Percentiles rank a stretch among this genome's conserved stretches.
phyloP scores from a whole-genome alignment of 2,797 vertebrate genomes.

The Sarcophilus harrisii region DNA sequence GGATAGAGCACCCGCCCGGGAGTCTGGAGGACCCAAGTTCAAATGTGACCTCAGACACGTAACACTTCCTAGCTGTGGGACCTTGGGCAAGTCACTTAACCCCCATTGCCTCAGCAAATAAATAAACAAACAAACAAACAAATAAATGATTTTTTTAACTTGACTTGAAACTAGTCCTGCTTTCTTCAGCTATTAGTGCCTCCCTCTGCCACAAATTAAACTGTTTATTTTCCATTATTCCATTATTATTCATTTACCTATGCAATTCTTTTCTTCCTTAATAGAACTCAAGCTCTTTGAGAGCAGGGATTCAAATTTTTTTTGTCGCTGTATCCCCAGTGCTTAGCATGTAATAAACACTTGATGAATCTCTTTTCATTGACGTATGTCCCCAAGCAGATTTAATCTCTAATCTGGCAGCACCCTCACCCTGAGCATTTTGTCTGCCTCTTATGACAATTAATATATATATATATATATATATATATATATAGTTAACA shows the following conservation, averaged over 20 bases:
- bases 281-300: background rate
- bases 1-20: too few relatives aligned
- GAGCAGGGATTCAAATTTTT: background rate
- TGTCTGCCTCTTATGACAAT: background rate
- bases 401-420: background rate
- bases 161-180: too few relatives aligned
- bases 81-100: too few relatives aligned
- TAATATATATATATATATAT: too few relatives aligned
- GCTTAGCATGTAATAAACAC: background rate
- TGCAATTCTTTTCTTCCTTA: background rate
- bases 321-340: background rate
- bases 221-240: background rate
- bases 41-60: too few relatives aligned
- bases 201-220: background rate
- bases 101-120: too few relatives aligned
- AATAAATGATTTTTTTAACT: too few relatives aligned
- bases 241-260: background rate
- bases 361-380: background rate
- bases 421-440: background rate
- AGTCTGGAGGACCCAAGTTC: too few relatives aligned
- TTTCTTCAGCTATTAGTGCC: too few relatives aligned
- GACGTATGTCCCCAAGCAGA: background rate
- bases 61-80: too few relatives aligned
- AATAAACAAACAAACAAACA: too few relatives aligned
- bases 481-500: too few relatives aligned